Percentiles rank a stretch among this genome's conserved stretches.
Evolutionary conservation across 1,140 invertebrate genomes (phyloP).

Genomic region (Heterodera carotae): DNA sequence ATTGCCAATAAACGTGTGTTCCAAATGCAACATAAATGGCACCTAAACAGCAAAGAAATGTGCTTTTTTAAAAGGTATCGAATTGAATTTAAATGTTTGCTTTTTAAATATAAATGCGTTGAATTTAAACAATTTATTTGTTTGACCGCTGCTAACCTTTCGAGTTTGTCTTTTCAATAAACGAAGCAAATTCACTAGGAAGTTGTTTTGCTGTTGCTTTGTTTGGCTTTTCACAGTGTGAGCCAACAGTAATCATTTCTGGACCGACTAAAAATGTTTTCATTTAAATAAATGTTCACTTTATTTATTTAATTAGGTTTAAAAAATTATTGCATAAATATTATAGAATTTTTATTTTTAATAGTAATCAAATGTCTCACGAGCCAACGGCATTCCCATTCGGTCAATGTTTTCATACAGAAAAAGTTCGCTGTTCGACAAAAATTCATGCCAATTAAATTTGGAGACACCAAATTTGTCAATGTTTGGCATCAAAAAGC

Average conservation of each 20-base stretch:
- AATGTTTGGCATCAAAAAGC: slow-evolving; percentile 30
- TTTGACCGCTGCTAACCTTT: slow-evolving; percentile 11
- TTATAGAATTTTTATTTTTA: background rate
- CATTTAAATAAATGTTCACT: background rate
- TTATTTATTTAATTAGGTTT: too few relatives aligned
- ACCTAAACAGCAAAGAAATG: slow-evolving; percentile 19
- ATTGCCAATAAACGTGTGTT: slow-evolving; percentile 50
- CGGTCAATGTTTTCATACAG: slow-evolving; percentile 19
- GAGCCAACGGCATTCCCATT: slow-evolving; percentile 21
- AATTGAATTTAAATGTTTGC: too few relatives aligned
- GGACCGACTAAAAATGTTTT: slow-evolving; percentile 17
- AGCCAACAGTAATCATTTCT: slow-evolving; percentile 22
- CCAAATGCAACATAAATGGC: slow-evolving; percentile 54
- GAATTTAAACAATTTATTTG: background rate
- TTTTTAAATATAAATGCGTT: background rate
- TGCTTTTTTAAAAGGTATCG: too few relatives aligned
- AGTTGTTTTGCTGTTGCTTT: background rate
- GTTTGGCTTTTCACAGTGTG: slow-evolving; percentile 15
- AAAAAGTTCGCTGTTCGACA: slow-evolving; percentile 4
- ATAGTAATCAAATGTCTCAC: background rate
- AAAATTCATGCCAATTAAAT: slow-evolving; percentile 29
- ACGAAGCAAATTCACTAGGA: slow-evolving; percentile 8
- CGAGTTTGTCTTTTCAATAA: slow-evolving; percentile 27
- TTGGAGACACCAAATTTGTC: slow-evolving; percentile 30
- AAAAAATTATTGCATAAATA: background rate